Percentiles rank a stretch among this genome's conserved stretches.
phyloP scores from a whole-genome alignment of 2,113 vertebrate species.

The Equus quagga region DNA sequence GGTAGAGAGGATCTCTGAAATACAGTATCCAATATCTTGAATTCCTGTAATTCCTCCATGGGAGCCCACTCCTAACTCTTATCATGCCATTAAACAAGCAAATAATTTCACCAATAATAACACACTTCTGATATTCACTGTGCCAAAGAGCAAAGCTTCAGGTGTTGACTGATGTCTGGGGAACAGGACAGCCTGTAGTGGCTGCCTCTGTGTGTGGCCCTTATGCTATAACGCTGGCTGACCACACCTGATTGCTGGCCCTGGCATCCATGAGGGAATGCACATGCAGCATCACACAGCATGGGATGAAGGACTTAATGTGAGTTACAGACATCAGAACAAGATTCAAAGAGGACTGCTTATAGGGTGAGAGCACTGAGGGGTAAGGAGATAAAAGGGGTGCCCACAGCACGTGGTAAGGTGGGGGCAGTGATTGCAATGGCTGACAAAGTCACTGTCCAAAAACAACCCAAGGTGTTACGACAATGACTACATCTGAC shows the following conservation, averaged over 20 bases:
- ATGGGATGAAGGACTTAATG: background rate
- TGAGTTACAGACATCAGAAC: background rate
- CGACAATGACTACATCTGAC: background rate
- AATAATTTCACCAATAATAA: background rate
- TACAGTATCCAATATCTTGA: background rate
- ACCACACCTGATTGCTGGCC: background rate
- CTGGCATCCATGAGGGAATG: rapidly evolving
- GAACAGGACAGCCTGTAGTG: background rate
- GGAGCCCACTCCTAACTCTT: background rate
- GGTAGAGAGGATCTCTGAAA: background rate
- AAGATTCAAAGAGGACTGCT: background rate
- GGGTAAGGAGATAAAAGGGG: background rate
- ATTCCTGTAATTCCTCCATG: background rate
- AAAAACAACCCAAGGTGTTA: background rate
- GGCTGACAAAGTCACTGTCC: background rate
- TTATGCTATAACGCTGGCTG: background rate
- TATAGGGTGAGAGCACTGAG: background rate
- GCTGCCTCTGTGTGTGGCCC: background rate
- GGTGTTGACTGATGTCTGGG: background rate
- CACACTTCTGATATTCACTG: background rate
- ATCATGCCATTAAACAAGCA: background rate
- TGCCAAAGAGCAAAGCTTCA: background rate
- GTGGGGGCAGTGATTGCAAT: background rate
- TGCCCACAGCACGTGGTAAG: background rate
- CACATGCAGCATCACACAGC: rapidly evolving